Percentiles rank a stretch among this genome's conserved stretches.
Evolutionary conservation across 2,797 vertebrate species (phyloP).

Genomic region (Peromyscus attwateri): DNA sequence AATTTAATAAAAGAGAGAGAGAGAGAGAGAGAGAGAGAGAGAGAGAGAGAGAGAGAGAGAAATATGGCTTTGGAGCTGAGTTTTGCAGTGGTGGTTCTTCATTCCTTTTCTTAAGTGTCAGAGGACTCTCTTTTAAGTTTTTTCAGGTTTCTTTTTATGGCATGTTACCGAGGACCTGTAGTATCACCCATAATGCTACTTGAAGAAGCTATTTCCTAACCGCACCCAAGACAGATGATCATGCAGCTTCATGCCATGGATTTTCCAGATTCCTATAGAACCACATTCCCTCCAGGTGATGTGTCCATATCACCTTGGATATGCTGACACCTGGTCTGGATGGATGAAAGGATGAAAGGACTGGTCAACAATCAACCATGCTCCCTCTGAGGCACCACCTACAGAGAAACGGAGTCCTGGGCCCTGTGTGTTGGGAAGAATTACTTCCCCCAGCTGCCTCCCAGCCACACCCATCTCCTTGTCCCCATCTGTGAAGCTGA

Average conservation of each 20-base stretch:
- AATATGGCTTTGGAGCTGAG: too few species aligned
- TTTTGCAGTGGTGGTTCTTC: rapidly evolving
- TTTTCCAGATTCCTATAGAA: not conserved
- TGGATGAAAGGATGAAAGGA: not conserved
- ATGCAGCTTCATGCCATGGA: not conserved
- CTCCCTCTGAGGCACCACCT: not conserved
- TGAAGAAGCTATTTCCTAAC: not conserved
- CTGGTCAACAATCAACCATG: too few species aligned
- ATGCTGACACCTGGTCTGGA: not conserved
- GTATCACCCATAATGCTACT: not conserved
- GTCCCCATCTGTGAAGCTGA: not conserved
- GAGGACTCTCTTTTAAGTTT: not conserved
- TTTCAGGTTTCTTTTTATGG: not conserved
- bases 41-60: too few species aligned
- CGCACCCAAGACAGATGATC: not conserved
- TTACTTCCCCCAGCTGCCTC: not conserved
- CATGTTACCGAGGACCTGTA: not conserved
- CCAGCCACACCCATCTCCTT: not conserved
- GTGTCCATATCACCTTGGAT: not conserved
- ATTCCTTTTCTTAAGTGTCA: not conserved
- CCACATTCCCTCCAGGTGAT: not conserved
- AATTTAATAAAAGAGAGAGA: too few species aligned
- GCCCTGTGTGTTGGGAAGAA: not conserved
- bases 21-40: too few species aligned
- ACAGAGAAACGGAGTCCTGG: not conserved